Conservation (phyloP, 1,140 invertebrate species). For the Dendroctonus valens region DNA sequence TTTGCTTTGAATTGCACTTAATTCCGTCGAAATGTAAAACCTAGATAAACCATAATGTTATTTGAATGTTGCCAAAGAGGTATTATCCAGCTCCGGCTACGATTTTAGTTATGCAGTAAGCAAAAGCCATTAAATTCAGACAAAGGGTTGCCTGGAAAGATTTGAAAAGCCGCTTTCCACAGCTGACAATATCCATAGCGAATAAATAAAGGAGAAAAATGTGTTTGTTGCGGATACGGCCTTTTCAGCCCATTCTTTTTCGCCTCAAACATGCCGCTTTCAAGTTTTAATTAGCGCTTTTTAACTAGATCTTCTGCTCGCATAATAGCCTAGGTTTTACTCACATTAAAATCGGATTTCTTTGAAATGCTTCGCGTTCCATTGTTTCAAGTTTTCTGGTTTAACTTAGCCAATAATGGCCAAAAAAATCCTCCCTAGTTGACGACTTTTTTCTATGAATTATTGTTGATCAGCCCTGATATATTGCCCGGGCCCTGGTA, state of each 20-base stretch:
- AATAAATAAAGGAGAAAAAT: constrained; percentile 20
- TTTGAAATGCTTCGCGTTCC: no score
- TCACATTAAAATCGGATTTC: no score
- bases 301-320: neutral
- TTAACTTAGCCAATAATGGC: no score
- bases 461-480: no score
- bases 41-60: neutral
- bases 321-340: no score
- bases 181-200: constrained; percentile 14
- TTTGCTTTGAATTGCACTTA: no score
- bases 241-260: constrained; percentile 13
- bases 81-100: neutral
- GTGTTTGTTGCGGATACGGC: constrained; percentile 14
- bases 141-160: constrained; percentile 5
- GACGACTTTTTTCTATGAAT: no score
- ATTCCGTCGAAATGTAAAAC: no score
- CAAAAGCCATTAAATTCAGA: constrained; percentile 11
- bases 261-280: neutral
- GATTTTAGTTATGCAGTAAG: neutral
- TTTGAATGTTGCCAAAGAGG: neutral
- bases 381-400: no score
- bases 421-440: no score
- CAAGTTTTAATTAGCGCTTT: constrained; percentile 18
- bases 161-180: constrained; percentile 8
- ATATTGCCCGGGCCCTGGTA: no score